Evolutionary conservation across 1,140 invertebrate genomes (phyloP).

Genomic region (Brachionus manjavacas): DNA sequence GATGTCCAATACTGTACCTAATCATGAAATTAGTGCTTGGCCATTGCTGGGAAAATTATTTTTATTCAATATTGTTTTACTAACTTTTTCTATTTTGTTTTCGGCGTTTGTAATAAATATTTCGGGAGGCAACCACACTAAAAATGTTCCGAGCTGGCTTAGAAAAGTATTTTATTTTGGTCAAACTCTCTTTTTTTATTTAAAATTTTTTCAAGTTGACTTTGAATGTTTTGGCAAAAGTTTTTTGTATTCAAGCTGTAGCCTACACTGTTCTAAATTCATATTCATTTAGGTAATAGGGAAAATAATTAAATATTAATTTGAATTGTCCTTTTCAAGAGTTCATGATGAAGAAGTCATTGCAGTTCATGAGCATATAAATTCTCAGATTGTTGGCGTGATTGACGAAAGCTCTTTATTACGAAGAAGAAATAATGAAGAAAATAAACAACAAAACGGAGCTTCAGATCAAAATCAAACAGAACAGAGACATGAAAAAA

Average conservation of each 20-base stretch:
- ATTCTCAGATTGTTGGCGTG: background rate
- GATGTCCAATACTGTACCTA: background rate
- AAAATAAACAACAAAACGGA: background rate
- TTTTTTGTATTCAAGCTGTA: constrained; percentile 35
- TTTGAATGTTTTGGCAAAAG: constrained; percentile 15
- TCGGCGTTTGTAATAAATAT: constrained; percentile 24
- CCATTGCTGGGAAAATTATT: constrained; percentile 9
- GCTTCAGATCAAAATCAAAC: background rate
- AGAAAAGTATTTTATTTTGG: background rate
- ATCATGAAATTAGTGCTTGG: constrained; percentile 33
- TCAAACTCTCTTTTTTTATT: background rate
- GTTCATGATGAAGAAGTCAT: constrained; percentile 25
- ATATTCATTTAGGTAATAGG: constrained; percentile 25
- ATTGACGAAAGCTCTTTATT: background rate
- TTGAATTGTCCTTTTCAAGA: background rate
- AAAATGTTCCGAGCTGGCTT: constrained; percentile 11
- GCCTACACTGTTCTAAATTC: constrained; percentile 35
- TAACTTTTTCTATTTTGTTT: constrained; percentile 4
- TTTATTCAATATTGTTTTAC: constrained; percentile 26
- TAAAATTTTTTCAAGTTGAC: constrained; percentile 26
- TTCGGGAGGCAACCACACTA: background rate
- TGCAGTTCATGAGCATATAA: background rate
- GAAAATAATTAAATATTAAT: background rate
- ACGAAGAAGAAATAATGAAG: background rate
- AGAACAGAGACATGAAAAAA: background rate